These are phyloP conservation scores for Sphaerophoria taeniata DNA, from an alignment of 2,888 invertebrate genomes.

Conservation along the genomic window DNA sequence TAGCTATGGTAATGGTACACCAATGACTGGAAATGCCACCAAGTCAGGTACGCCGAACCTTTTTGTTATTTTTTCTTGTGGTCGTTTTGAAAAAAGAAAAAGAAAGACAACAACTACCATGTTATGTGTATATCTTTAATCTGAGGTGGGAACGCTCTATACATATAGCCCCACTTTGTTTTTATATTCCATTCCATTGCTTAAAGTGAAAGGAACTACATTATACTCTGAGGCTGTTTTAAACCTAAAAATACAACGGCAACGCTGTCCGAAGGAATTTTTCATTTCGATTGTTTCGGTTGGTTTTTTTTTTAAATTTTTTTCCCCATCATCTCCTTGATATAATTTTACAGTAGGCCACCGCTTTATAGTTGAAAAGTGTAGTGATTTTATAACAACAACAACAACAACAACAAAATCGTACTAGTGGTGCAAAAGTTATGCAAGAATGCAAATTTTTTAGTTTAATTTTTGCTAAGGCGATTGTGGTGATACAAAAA, in stretches of 20 bases:
- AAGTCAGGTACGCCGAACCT: slow-evolving; percentile 47
- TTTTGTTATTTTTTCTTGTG: slow-evolving; percentile 27
- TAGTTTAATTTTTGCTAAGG: too few relatives aligned
- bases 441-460: too few relatives aligned
- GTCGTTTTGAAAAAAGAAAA: slow-evolving; percentile 6
- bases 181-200: slow-evolving; percentile 76
- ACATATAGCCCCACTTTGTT: slow-evolving; percentile 78
- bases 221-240: slow-evolving; percentile 45
- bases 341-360: too few relatives aligned
- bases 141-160: slow-evolving; percentile 75
- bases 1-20: not conserved
- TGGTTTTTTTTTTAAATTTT: not conserved
- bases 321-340: slow-evolving; percentile 7
- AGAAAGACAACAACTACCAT: too few relatives aligned
- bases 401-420: too few relatives aligned
- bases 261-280: slow-evolving; percentile 41
- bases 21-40: slow-evolving; percentile 61
- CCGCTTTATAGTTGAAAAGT: not conserved
- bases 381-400: slow-evolving; percentile 5
- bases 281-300: slow-evolving; percentile 19
- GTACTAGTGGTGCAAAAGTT: not conserved
- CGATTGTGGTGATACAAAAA: too few relatives aligned
- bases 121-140: not conserved
- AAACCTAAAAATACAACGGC: slow-evolving; percentile 24
- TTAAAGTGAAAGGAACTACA: slow-evolving; percentile 77